Conservation (phyloP, 2,797 vertebrate species). For the Enteromius unitaeniatus region DNA sequence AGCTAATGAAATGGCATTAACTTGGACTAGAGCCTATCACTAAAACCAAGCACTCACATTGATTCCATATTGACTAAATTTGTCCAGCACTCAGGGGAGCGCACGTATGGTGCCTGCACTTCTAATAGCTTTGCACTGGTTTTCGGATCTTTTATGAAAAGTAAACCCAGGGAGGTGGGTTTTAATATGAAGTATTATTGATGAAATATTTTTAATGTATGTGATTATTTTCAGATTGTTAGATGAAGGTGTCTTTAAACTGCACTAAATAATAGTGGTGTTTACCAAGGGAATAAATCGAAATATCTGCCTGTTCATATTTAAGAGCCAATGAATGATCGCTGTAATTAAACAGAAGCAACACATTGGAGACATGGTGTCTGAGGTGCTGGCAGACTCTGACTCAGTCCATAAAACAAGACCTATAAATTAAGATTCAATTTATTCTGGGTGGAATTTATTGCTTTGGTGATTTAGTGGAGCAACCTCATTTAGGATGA, state of each 20-base stretch:
- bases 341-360: constrained; percentile 30
- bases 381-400: constrained; percentile 42
- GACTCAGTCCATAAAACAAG: constrained; percentile 46
- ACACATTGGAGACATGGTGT: constrained; percentile 40
- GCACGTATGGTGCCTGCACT: neutral
- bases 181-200: neutral
- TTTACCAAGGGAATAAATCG: constrained; percentile 33
- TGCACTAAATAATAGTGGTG: constrained; percentile 20
- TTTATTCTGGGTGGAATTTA: constrained; percentile 58
- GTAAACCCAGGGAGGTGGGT: neutral
- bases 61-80: constrained; percentile 45
- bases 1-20: constrained; percentile 64
- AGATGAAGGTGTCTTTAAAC: constrained; percentile 13
- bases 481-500: constrained; percentile 58
- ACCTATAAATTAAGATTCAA: constrained; percentile 62
- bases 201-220: neutral
- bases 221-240: neutral
- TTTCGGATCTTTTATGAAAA: constrained; percentile 17
- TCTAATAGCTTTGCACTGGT: neutral
- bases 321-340: constrained; percentile 42
- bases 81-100: constrained; percentile 20
- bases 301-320: constrained; percentile 30
- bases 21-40: constrained; percentile 50
- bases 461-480: constrained; percentile 56
- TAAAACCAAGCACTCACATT: constrained; percentile 52